phyloP scores from a whole-genome alignment of 2,888 invertebrate genomes.

The Quadriops clusia region DNA sequence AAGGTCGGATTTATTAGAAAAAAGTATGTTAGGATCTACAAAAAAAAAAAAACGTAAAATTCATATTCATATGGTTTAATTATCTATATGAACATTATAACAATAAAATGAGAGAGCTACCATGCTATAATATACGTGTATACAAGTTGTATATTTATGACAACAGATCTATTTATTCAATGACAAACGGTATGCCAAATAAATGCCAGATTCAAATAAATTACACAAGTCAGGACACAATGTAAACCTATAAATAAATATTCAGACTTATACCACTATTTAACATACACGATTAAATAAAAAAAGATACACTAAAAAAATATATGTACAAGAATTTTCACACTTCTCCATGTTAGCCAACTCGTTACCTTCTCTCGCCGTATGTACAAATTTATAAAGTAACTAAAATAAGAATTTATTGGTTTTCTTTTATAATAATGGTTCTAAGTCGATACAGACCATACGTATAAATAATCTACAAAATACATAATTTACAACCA shows the following conservation, averaged over 20 bases:
- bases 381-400: background rate
- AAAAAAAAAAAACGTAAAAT: slow-evolving; percentile 5
- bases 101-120: slow-evolving; percentile 39
- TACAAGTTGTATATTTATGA: slow-evolving; percentile 30
- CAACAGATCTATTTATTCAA: slow-evolving; percentile 30
- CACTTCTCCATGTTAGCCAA: too few species aligned
- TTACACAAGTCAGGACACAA: slow-evolving; percentile 24
- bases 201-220: slow-evolving; percentile 25
- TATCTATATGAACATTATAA: slow-evolving; percentile 39
- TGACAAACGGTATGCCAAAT: slow-evolving; percentile 19
- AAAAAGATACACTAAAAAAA: slow-evolving; percentile 26
- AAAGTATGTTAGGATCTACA: too few species aligned
- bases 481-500: too few species aligned
- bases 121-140: slow-evolving; percentile 34
- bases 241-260: slow-evolving; percentile 33
- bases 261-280: slow-evolving; percentile 33
- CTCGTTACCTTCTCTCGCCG: slow-evolving; percentile 9
- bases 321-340: slow-evolving; percentile 31
- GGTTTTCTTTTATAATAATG: background rate
- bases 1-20: too few species aligned
- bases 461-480: too few species aligned
- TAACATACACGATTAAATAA: slow-evolving; percentile 24
- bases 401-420: slow-evolving; percentile 1
- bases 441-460: too few species aligned
- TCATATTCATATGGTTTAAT: slow-evolving; percentile 32